Evolutionary conservation across 2,113 vertebrate species (phyloP).

Genomic region (Halcyon malimbica): DNA sequence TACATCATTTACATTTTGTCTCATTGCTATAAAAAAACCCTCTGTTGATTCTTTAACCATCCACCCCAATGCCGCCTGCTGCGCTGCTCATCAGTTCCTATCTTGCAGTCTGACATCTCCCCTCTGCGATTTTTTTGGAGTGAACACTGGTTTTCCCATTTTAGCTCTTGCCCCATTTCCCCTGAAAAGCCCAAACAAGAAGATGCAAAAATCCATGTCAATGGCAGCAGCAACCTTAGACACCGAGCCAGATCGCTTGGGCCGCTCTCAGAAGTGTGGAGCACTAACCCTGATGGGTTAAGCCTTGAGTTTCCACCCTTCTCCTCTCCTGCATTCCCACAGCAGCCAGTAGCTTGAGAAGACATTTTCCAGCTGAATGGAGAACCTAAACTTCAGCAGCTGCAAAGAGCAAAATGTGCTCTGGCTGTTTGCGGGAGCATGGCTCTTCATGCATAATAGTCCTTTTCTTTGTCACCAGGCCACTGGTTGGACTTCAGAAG

Average conservation of each 20-base stretch:
- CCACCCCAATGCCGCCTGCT: background rate
- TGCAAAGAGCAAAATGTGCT: background rate
- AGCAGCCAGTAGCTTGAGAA: conserved; percentile 14
- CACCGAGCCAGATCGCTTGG: background rate
- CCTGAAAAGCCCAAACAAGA: background rate
- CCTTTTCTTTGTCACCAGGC: background rate
- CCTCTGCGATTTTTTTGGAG: background rate
- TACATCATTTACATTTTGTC: conserved; percentile 53
- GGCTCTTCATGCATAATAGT: background rate
- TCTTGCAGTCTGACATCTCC: background rate
- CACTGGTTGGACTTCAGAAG: background rate
- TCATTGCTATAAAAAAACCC: conserved; percentile 52
- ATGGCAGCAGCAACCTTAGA: background rate
- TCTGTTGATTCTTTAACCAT: conserved; percentile 19
- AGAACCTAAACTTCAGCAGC: background rate
- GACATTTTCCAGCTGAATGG: background rate
- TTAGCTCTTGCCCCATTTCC: background rate
- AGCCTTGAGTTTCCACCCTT: background rate
- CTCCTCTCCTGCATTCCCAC: background rate
- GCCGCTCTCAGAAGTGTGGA: background rate
- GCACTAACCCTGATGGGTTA: background rate
- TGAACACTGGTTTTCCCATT: background rate
- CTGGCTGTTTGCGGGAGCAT: background rate
- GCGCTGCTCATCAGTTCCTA: background rate
- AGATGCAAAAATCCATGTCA: background rate